phyloP scores from a whole-genome alignment of 1,140 invertebrate genomes.

The Zaprionus camerounensis region DNA sequence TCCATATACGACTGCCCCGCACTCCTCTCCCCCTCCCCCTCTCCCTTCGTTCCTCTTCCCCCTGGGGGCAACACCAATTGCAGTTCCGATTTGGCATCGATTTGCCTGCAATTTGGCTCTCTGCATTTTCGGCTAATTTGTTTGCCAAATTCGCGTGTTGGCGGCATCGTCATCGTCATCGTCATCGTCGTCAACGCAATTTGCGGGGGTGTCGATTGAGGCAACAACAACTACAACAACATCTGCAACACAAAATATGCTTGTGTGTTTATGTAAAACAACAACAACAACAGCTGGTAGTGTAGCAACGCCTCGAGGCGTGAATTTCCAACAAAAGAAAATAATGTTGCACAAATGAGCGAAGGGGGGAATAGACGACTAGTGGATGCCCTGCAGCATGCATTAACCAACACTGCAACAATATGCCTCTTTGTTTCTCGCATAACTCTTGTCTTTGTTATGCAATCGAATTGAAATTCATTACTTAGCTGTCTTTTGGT shows the following conservation, averaged over 20 bases:
- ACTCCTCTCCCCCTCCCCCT: neutral
- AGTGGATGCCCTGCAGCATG: neutral
- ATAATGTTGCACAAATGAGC: conserved; percentile 25
- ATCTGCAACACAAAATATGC: conserved; percentile 24
- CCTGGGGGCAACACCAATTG: neutral
- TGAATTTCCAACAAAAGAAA: conserved; percentile 30
- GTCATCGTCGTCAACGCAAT: conserved; percentile 34
- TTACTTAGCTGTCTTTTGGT: neutral
- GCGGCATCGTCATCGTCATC: conserved; percentile 41
- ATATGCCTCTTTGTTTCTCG: neutral
- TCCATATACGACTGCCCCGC: conserved; percentile 7
- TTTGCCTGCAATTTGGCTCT: conserved; percentile 59
- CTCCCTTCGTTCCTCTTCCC: neutral
- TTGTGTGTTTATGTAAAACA: neutral
- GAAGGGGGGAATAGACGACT: neutral
- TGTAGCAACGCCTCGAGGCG: conserved; percentile 3
- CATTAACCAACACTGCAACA: neutral
- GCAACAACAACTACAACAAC: conserved; percentile 23
- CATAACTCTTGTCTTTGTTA: neutral
- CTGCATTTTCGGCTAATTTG: conserved; percentile 74
- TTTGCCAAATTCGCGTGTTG: conserved; percentile 75
- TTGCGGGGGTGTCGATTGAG: conserved; percentile 62
- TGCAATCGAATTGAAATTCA: neutral
- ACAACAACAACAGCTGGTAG: neutral
- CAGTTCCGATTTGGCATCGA: conserved; percentile 42